Evolutionary conservation across 1,140 invertebrate species (phyloP).

Genomic region (Thaumatotibia leucotreta): DNA sequence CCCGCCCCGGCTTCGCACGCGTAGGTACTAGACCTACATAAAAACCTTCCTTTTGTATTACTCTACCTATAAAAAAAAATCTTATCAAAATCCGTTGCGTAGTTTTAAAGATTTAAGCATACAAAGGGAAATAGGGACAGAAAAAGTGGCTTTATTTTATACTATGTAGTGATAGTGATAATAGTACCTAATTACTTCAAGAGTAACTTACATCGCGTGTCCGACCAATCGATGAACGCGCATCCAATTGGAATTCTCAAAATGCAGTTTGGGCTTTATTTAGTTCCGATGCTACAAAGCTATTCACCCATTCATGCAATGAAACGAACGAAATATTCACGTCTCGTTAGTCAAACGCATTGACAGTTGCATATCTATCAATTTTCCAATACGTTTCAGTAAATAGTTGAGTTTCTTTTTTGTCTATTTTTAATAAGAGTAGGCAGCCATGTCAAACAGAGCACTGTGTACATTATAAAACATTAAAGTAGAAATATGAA

Average conservation of each 20-base stretch:
- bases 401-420: background rate
- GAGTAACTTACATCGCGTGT: background rate
- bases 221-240: constrained; percentile 14
- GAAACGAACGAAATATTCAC: constrained; percentile 52
- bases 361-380: constrained; percentile 19
- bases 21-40: too few species aligned
- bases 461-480: too few species aligned
- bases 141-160: too few species aligned
- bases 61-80: too few species aligned
- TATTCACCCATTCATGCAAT: constrained; percentile 39
- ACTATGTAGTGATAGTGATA: too few species aligned
- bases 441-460: too few species aligned
- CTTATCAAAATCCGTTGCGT: too few species aligned
- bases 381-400: background rate
- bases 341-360: constrained; percentile 45
- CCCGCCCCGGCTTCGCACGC: too few species aligned
- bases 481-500: too few species aligned
- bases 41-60: too few species aligned
- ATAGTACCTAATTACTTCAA: background rate
- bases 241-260: constrained; percentile 30
- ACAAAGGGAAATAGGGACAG: too few species aligned
- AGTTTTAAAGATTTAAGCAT: too few species aligned
- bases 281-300: constrained; percentile 39
- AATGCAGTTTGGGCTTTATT: constrained; percentile 31
- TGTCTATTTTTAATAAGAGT: background rate